Conservation (phyloP, 2,888 invertebrate genomes). For the Cephus rjabovi region DNA sequence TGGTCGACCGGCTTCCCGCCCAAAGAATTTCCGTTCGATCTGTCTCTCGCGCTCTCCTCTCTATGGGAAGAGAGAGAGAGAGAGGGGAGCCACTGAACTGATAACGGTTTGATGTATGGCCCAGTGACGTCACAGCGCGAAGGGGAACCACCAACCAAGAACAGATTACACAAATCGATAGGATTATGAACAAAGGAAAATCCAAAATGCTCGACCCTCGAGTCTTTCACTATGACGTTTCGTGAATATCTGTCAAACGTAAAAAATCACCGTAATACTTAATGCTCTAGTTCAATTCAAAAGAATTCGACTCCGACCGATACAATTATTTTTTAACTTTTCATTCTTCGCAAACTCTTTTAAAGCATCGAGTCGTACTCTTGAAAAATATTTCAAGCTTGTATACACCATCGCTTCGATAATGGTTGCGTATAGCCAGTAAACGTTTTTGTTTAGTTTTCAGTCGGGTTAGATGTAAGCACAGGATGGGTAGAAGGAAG, state of each 20-base stretch:
- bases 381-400: neutral
- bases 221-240: neutral
- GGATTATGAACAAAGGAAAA: conserved; percentile 56
- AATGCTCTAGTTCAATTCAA: neutral
- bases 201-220: conserved; percentile 26
- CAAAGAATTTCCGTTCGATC: conserved; percentile 19
- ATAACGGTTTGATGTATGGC: conserved; percentile 65
- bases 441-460: conserved; percentile 34
- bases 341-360: conserved; percentile 55
- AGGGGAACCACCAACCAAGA: conserved; percentile 49
- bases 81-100: conserved; percentile 48
- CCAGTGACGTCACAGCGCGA: conserved; percentile 60
- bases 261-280: neutral
- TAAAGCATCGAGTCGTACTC: neutral
- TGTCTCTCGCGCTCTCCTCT: conserved; percentile 19
- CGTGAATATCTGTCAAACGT: neutral
- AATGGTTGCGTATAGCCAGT: neutral
- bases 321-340: conserved; percentile 17
- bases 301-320: no score
- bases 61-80: conserved; percentile 25
- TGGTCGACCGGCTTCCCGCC: conserved; percentile 12
- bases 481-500: conserved; percentile 23
- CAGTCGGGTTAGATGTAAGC: conserved; percentile 19
- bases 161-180: conserved; percentile 64
- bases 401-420: neutral